phyloP scores from a whole-genome alignment of 2,888 invertebrate genomes.

The Sinotaia quadrata region DNA sequence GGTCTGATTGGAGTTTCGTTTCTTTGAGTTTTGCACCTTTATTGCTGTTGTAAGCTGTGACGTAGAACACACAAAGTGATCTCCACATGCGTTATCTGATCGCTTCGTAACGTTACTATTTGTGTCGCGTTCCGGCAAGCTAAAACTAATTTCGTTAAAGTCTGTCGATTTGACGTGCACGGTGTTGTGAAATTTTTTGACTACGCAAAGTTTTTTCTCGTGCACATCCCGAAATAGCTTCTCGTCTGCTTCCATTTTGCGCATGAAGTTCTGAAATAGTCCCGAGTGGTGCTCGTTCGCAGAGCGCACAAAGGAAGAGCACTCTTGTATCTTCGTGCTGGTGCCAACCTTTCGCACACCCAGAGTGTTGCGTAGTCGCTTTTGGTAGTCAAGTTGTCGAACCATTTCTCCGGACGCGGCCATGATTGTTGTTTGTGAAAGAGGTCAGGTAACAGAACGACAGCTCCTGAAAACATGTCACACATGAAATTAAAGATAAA shows the following conservation, averaged over 20 bases:
- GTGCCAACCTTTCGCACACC: background rate
- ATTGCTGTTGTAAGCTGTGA: too few species aligned
- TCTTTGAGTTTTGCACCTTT: background rate
- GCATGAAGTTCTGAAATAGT: constrained; percentile 11
- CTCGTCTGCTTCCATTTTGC: constrained; percentile 24
- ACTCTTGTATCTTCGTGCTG: constrained; percentile 22
- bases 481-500: too few species aligned
- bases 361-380: constrained; percentile 7
- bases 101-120: constrained; percentile 13
- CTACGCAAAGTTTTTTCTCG: constrained; percentile 8
- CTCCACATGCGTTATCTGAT: too few species aligned
- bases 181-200: constrained; percentile 19
- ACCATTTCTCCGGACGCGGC: constrained; percentile 5
- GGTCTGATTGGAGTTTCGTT: constrained; percentile 17
- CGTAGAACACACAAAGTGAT: too few species aligned
- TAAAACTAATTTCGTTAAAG: background rate
- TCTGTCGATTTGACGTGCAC: constrained; percentile 14
- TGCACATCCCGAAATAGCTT: constrained; percentile 16
- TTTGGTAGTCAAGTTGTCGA: constrained; percentile 18
- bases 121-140: background rate
- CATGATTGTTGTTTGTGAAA: too few species aligned
- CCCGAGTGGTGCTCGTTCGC: constrained; percentile 17
- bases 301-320: constrained; percentile 15
- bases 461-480: too few species aligned
- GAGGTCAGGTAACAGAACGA: too few species aligned